These are phyloP conservation scores for Noctilio leporinus DNA, from an alignment of 2,113 vertebrate species.

Conservation along the genomic window DNA sequence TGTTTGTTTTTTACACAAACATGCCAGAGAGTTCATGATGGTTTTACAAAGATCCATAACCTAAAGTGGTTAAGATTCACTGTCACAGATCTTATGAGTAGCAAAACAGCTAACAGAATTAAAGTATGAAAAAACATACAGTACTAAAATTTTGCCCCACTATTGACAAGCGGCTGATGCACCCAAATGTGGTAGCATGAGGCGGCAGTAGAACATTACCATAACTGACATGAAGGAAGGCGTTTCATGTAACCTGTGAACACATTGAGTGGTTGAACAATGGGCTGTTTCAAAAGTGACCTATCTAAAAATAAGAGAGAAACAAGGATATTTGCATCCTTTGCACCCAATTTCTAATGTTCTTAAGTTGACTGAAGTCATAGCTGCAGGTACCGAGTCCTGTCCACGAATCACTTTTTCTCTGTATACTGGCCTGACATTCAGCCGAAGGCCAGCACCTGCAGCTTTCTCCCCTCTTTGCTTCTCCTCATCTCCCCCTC, in stretches of 20 bases:
- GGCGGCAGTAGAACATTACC: background rate
- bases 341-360: background rate
- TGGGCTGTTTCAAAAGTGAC: background rate
- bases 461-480: background rate
- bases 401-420: accelerated
- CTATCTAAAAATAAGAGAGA: background rate
- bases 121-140: background rate
- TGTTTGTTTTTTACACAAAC: background rate
- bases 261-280: background rate
- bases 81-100: background rate
- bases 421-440: background rate
- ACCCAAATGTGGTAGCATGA: accelerated
- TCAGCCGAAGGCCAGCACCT: background rate
- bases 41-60: background rate
- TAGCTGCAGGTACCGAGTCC: accelerated
- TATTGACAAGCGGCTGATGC: background rate
- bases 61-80: background rate
- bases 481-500: too few relatives aligned
- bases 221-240: too few relatives aligned
- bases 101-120: background rate
- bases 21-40: background rate
- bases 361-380: background rate
- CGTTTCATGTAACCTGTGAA: background rate
- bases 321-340: background rate
- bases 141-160: background rate